Base-by-base conservation (phyloP, 2,888 invertebrate genomes). In the Pseudolycoriella hygida region DNA sequence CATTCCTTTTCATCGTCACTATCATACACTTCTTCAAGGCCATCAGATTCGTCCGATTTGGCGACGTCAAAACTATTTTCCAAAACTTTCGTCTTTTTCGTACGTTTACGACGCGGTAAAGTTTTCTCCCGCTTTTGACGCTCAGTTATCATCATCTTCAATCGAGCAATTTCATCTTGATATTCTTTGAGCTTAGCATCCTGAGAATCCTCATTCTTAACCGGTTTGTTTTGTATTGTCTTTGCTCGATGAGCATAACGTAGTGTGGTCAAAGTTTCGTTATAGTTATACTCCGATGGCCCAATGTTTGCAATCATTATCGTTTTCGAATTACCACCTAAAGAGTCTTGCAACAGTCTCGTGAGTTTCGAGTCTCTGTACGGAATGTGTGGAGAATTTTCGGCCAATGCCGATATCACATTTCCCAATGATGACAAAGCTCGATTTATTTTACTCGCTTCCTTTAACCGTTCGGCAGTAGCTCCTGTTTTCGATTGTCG, bases 261-360 rank as follows among this genome's bases (percentile, higher is more conserved):
- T 50, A 97, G 69, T n/a, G 97, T 97, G 30, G 92, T 92, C 54
- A 96, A 69, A 2, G 93, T 92, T 68, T 97, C 98, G 57, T 98
- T 98, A 67, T 89, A 96, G 69, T 98, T 98, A 67, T 89, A 93
- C 53, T 83, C 83, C 17, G 97, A 96, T 19, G 98, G 98, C 0
- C 97, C 97, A 57, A 99, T 85, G 64, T 96, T 97, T 10, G 98
- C 98, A 45, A 99, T 89, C 97, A 98, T 98, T 46, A 98, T 89
- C 2, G 98, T 98, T 67, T 93, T 93, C 40, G 97, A 92, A 71
- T 97, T 97, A 10, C 98, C 98, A 46, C 98, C 98, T 40, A 99
- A 70, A 0, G 96, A 97, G 69, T 98, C 97, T 71, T 97, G 96
- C 48, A 98, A 71, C 46, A 98, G 71, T 44, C 97, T 74, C 8